phyloP scores from a whole-genome alignment of 2,797 vertebrate species.

The Apogon talboti region DNA sequence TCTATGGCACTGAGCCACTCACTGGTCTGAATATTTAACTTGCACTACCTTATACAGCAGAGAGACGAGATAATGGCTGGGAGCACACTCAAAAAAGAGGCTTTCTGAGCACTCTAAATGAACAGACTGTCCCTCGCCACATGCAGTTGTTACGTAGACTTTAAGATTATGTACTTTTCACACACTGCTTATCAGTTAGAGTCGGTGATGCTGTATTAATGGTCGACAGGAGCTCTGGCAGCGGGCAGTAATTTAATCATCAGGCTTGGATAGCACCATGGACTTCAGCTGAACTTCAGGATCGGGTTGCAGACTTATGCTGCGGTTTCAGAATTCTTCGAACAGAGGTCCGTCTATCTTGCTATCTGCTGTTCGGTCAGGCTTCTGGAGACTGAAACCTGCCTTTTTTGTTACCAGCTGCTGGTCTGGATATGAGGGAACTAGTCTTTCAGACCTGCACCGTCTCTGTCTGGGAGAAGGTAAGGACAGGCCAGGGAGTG shows the following conservation, averaged over 20 bases:
- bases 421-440: conserved; percentile 82
- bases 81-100: conserved; percentile 9
- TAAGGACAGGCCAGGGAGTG: conserved; percentile 61
- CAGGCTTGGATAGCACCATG: conserved; percentile 70
- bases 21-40: conserved; percentile 28
- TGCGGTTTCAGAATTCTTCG: conserved; percentile 49
- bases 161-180: conserved; percentile 52
- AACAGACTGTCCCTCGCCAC: conserved; percentile 7
- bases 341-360: conserved; percentile 29
- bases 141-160: conserved; percentile 18
- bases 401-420: conserved; percentile 15
- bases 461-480: conserved; percentile 86
- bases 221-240: conserved; percentile 49
- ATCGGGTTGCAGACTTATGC: conserved; percentile 78
- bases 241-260: conserved; percentile 78
- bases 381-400: conserved; percentile 28
- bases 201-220: conserved; percentile 49
- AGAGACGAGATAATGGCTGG: not conserved
- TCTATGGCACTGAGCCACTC: conserved; percentile 29
- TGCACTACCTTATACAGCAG: conserved; percentile 1
- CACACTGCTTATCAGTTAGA: conserved; percentile 27
- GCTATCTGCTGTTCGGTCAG: conserved; percentile 17
- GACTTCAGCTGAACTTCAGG: conserved; percentile 67
- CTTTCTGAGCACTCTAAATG: conserved; percentile 12
- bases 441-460: conserved; percentile 82